Evolutionary conservation across 2,888 invertebrate species (phyloP).

Genomic region (Orchestes rusci): DNA sequence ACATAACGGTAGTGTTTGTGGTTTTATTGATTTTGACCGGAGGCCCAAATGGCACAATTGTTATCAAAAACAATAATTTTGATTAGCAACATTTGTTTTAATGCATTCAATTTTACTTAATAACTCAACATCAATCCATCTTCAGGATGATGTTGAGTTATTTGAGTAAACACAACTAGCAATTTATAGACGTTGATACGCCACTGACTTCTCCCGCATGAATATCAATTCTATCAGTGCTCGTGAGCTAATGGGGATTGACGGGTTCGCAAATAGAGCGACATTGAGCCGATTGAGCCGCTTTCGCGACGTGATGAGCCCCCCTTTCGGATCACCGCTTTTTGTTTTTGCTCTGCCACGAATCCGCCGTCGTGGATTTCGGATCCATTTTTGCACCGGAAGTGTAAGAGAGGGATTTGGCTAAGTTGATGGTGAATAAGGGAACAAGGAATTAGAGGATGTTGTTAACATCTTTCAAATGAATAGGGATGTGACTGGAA

Average conservation of each 20-base stretch:
- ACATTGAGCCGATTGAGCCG: constrained; percentile 42
- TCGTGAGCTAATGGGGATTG: constrained; percentile 44
- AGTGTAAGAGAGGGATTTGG: constrained; percentile 15
- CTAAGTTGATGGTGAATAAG: constrained; percentile 1
- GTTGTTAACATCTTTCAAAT: too few species aligned
- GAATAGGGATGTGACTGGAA: too few species aligned
- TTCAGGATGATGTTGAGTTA: neutral
- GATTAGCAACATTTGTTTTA: too few species aligned
- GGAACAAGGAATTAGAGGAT: too few species aligned
- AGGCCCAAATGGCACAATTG: too few species aligned
- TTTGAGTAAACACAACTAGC: constrained; percentile 39
- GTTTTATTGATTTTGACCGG: too few species aligned
- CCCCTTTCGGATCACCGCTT: constrained; percentile 23
- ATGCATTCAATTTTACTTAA: too few species aligned
- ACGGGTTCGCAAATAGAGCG: constrained; percentile 45
- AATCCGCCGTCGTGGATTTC: constrained; percentile 6
- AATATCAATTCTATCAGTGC: constrained; percentile 36
- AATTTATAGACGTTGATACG: too few species aligned
- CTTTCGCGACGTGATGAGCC: constrained; percentile 15
- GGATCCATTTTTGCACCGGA: constrained; percentile 21
- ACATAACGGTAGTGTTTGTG: too few species aligned
- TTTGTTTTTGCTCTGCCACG: constrained; percentile 18
- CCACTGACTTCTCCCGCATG: constrained; percentile 15
- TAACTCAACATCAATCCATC: neutral
- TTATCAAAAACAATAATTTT: too few species aligned